phyloP scores from a whole-genome alignment of 2,113 vertebrate genomes.

The Cygnus buccinator region DNA sequence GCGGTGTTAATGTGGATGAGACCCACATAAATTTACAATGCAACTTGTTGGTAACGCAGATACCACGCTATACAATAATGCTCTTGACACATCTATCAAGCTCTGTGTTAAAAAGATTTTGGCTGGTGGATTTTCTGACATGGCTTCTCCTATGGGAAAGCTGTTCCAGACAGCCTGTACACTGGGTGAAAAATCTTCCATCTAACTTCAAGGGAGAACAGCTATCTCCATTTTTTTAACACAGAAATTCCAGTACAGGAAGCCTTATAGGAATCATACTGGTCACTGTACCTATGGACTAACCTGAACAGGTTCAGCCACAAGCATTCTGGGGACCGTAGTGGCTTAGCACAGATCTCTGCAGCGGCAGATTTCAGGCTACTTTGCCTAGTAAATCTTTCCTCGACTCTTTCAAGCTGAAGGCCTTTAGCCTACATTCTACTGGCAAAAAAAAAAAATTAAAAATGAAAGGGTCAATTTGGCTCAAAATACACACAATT shows the following conservation, averaged over 20 bases:
- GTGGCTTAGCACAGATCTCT: not conserved
- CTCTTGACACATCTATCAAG: not conserved
- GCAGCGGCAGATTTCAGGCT: not conserved
- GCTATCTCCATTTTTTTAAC: not conserved
- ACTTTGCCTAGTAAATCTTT: not conserved
- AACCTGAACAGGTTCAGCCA: not conserved
- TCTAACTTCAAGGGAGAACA: not conserved
- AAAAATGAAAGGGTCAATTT: not conserved
- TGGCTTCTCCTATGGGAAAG: not conserved
- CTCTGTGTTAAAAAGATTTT: not conserved
- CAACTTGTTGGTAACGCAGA: not conserved
- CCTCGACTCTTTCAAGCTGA: not conserved
- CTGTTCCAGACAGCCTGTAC: not conserved
- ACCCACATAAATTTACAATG: not conserved
- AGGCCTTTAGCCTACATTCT: not conserved
- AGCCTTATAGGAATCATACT: not conserved
- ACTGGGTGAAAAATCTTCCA: not conserved
- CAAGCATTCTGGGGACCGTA: not conserved
- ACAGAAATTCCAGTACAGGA: not conserved
- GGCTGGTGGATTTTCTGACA: not conserved
- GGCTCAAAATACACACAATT: not conserved
- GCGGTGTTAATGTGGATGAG: not conserved
- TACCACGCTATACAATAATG: not conserved
- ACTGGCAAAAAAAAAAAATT: not conserved
- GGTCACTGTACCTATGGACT: not conserved